A percentile compares a stretch with the other conserved stretches of the same genome.
Evolutionary conservation across 2,888 invertebrate species (phyloP).

Genomic region (Germaria angustata): DNA sequence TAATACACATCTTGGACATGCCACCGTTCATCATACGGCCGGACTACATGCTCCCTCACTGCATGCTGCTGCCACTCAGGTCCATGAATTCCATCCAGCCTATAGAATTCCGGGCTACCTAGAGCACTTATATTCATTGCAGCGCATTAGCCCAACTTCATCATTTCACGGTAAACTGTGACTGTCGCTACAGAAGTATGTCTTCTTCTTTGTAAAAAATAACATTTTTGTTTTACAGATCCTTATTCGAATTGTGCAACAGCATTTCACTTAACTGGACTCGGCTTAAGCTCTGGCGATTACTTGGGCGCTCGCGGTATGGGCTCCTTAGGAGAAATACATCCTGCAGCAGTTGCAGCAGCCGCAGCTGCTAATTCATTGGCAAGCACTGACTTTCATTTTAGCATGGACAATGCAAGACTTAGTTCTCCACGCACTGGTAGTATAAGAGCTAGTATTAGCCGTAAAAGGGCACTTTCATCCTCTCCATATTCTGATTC

Average conservation of each 20-base stretch:
- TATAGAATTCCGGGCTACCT: constrained; percentile 88
- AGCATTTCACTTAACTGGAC: constrained; percentile 80
- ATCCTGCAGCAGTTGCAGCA: constrained; percentile 80
- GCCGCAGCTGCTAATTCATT: constrained; percentile 82
- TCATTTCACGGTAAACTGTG: constrained; percentile 85
- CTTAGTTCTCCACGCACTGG: constrained; percentile 79
- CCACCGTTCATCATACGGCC: constrained; percentile 45
- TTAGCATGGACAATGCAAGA: constrained; percentile 88
- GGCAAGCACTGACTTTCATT: constrained; percentile 93
- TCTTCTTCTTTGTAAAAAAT: neutral
- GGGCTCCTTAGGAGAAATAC: constrained; percentile 80
- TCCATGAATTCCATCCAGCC: constrained; percentile 83
- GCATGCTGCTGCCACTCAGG: constrained; percentile 50
- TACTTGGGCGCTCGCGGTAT: constrained; percentile 82
- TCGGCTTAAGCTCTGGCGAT: constrained; percentile 83
- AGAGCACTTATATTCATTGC: constrained; percentile 88
- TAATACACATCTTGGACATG: constrained; percentile 53
- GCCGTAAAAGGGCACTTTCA: constrained; percentile 94
- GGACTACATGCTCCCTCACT: constrained; percentile 64
- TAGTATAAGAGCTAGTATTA: constrained; percentile 83
- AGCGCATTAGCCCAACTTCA: constrained; percentile 84
- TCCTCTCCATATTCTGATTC: constrained; percentile 97
- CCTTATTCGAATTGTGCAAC: constrained; percentile 73
- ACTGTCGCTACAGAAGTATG: neutral
- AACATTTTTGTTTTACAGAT: constrained; percentile 69